A percentile compares a stretch with the other conserved stretches of the same genome.
Evolutionary conservation across 2,888 invertebrate species (phyloP).

Genomic region (Drosophila diplacantha): DNA sequence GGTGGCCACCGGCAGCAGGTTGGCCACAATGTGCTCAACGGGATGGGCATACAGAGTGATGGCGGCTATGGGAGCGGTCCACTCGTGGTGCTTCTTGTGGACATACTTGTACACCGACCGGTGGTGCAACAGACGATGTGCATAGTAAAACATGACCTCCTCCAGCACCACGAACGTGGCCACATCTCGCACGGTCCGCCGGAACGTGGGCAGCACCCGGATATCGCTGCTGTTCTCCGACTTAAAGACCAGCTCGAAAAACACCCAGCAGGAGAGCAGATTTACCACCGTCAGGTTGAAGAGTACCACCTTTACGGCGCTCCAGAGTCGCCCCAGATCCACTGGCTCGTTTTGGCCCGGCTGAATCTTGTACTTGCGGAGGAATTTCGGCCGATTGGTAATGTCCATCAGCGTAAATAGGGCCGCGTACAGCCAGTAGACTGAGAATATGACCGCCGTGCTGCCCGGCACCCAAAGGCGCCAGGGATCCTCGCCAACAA

Average conservation of each 20-base stretch:
- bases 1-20: slow-evolving; percentile 85
- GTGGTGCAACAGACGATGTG: slow-evolving; percentile 87
- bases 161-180: slow-evolving; percentile 84
- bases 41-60: slow-evolving; percentile 89
- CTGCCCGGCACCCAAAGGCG: slow-evolving; percentile 82
- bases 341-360: slow-evolving; percentile 87
- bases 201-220: slow-evolving; percentile 84
- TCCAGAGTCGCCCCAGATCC: slow-evolving; percentile 79
- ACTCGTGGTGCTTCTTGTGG: slow-evolving; percentile 91
- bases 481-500: slow-evolving; percentile 82
- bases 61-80: slow-evolving; percentile 90
- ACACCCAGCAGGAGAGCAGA: slow-evolving; percentile 79
- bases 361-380: slow-evolving; percentile 88
- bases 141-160: slow-evolving; percentile 90
- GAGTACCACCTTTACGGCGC: slow-evolving; percentile 83
- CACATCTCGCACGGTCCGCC: slow-evolving; percentile 83
- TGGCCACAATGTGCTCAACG: slow-evolving; percentile 85
- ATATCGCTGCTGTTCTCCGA: slow-evolving; percentile 78
- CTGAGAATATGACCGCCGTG: slow-evolving; percentile 79
- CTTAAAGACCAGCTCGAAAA: slow-evolving; percentile 36
- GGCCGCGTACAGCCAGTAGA: slow-evolving; percentile 86
- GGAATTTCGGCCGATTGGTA: slow-evolving; percentile 83
- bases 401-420: slow-evolving; percentile 86
- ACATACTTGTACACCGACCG: slow-evolving; percentile 86
- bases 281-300: slow-evolving; percentile 85